Evolutionary conservation across 2,113 vertebrate species (phyloP).

Genomic region (Zapornia atra): DNA sequence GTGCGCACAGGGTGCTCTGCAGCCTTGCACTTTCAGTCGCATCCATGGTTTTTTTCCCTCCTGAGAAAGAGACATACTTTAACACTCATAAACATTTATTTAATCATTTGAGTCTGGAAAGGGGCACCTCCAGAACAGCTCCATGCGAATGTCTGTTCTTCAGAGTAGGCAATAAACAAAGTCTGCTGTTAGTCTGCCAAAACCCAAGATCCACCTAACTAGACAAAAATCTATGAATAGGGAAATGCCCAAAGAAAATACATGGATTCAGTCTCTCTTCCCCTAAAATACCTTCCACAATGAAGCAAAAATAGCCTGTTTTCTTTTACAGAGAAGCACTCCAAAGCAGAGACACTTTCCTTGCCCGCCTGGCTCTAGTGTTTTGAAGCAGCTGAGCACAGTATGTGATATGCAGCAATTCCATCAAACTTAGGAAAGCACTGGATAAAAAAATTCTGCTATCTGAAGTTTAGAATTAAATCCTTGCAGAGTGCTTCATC

Average conservation of each 20-base stretch:
- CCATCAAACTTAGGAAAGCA: not conserved
- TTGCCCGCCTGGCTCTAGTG: not conserved
- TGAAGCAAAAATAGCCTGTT: not conserved
- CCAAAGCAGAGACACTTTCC: not conserved
- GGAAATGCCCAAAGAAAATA: constrained; percentile 16
- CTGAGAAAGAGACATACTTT: not conserved
- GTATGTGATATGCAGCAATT: not conserved
- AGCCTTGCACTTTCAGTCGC: not conserved
- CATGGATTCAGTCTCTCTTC: not conserved
- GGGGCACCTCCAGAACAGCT: not conserved
- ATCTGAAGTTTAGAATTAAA: not conserved
- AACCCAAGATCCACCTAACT: not conserved
- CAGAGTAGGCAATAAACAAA: not conserved
- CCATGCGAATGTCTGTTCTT: not conserved
- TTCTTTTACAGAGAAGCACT: not conserved
- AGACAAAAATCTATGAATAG: not conserved
- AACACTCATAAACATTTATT: constrained; percentile 5
- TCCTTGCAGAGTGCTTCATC: not conserved
- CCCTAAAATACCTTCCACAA: not conserved
- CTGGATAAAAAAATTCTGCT: not conserved
- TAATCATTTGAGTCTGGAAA: constrained; percentile 15
- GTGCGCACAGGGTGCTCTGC: not conserved
- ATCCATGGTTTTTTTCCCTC: not conserved
- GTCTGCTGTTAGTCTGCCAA: not conserved
- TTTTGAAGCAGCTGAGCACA: not conserved